These are phyloP conservation scores for Endotricha flammealis DNA, from an alignment of 2,888 invertebrate species.

Conservation along the genomic window DNA sequence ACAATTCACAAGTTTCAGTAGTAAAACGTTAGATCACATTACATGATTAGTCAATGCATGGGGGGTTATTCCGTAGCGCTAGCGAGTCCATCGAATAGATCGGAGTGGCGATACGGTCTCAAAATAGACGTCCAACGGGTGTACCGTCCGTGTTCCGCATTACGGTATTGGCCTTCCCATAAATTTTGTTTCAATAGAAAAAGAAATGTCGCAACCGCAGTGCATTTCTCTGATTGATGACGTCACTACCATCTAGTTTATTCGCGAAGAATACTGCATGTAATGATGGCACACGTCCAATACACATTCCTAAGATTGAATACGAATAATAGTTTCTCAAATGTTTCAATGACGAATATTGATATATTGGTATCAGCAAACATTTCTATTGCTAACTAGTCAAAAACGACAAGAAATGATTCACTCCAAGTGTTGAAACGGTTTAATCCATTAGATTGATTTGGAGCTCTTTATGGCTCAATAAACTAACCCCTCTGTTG, in stretches of 20 bases:
- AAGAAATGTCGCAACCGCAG: conserved; percentile 28
- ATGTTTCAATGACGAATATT: too few relatives aligned
- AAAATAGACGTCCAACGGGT: conserved; percentile 46
- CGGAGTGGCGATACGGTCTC: conserved; percentile 56
- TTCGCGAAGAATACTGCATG: conserved; percentile 9
- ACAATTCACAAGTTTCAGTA: conserved; percentile 37
- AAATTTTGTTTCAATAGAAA: conserved; percentile 52
- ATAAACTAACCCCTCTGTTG: conserved; percentile 24
- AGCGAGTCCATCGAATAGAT: conserved; percentile 71
- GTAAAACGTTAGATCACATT: conserved; percentile 51
- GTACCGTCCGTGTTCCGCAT: conserved; percentile 49
- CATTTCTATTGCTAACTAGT: too few relatives aligned
- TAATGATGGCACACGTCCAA: conserved; percentile 14
- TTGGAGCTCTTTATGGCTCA: conserved; percentile 27
- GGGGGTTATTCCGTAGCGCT: conserved; percentile 41
- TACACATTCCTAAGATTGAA: not conserved
- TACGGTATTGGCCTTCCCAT: conserved; percentile 64
- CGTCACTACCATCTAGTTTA: conserved; percentile 8
- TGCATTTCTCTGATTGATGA: conserved; percentile 30
- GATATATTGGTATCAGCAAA: too few relatives aligned
- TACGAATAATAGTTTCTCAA: too few relatives aligned
- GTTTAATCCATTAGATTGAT: conserved; percentile 22
- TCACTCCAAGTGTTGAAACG: conserved; percentile 2
- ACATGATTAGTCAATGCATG: conserved; percentile 52
- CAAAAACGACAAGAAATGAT: not conserved